Evolutionary conservation across 2,888 invertebrate species (phyloP), one percentile per base, ranked within the genome.

Genomic region (Crioceris asparagi): DNA sequence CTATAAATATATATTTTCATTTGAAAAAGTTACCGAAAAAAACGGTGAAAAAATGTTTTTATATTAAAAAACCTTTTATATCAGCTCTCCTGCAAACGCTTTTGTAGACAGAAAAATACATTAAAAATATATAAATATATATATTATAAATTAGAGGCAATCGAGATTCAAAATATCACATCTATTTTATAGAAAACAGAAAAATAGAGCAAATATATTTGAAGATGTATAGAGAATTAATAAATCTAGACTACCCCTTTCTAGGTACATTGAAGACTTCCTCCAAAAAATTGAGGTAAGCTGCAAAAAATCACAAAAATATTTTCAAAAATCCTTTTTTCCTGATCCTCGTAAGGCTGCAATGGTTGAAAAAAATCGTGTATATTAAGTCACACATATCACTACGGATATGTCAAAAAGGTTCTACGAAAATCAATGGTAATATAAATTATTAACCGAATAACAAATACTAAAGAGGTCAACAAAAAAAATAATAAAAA

Each of bases 1-100:
- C 43, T 43, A 21, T 46, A 46, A 51, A 47, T 48, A 55, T 41
- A 43, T 48, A 50, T 42, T 44, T 41, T 45, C 44, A 38, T 41
- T 38, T n/a, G n/a, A n/a, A 38, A 40, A 47, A 43, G 39, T 43
- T 44, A 47, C 39, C 44, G 45, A 44, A 44, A 36, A n/a, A 44
- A 44, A 46, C 38, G 41, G 50, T 44, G 36, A 50, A 54, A 55
- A 54, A 53, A 50, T 48, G 47, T 51, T 41, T 41, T 27, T n/a
- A n/a, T n/a, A 45, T 48, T 7, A 51, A 62, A 62, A 62, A 62
- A 61, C 61, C 61, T 61, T 58, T 54, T 50, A 54, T 50, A 55
- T 54, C n/a, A n/a, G n/a, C n/a, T 58, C 62, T 64, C 66, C 66
- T 64, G 64, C 65, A 65, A 66, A 65, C 64, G 64, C 64, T 66